Evolutionary conservation across 2,888 invertebrate species (phyloP).

Genomic region (Phalera bucephala): DNA sequence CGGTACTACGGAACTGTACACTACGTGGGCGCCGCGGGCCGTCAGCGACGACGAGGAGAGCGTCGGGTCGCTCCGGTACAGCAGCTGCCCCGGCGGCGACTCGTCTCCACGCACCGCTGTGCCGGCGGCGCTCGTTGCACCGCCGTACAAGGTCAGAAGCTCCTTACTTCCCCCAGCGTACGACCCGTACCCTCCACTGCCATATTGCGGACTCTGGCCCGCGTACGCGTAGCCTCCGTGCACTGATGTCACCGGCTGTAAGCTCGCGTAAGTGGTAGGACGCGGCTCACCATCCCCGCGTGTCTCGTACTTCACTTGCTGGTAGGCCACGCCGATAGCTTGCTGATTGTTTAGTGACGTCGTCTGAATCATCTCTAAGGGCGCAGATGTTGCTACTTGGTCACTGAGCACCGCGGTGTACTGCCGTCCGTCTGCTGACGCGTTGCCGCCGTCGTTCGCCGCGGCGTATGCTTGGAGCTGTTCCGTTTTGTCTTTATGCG

Average conservation of each 20-base stretch:
- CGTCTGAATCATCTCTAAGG: constrained; percentile 70
- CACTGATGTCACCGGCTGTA: constrained; percentile 85
- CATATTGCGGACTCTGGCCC: constrained; percentile 60
- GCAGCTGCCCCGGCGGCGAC: constrained; percentile 81
- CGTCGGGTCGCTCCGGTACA: constrained; percentile 87
- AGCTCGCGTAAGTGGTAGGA: constrained; percentile 83
- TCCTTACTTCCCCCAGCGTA: constrained; percentile 48
- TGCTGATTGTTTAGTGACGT: constrained; percentile 67
- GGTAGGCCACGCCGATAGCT: constrained; percentile 65
- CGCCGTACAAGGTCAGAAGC: constrained; percentile 60
- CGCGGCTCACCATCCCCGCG: constrained; percentile 62
- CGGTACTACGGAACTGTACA: constrained; percentile 70
- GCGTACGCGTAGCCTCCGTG: constrained; percentile 65
- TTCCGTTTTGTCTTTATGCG: constrained; percentile 54
- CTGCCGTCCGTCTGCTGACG: constrained; percentile 46
- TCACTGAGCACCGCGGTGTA: constrained; percentile 56
- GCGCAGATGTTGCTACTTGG: constrained; percentile 45
- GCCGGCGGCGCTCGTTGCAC: constrained; percentile 42
- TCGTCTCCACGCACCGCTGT: constrained; percentile 63
- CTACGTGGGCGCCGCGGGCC: constrained; percentile 76
- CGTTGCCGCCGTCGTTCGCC: constrained; percentile 27
- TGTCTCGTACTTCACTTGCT: constrained; percentile 74
- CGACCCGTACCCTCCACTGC: constrained; percentile 40
- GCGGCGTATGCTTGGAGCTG: constrained; percentile 42
- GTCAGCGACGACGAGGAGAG: constrained; percentile 84